Percentiles rank a stretch among this genome's conserved stretches.
Conservation (phyloP, 2,113 vertebrate species). For the Syngnathus scovelli region DNA sequence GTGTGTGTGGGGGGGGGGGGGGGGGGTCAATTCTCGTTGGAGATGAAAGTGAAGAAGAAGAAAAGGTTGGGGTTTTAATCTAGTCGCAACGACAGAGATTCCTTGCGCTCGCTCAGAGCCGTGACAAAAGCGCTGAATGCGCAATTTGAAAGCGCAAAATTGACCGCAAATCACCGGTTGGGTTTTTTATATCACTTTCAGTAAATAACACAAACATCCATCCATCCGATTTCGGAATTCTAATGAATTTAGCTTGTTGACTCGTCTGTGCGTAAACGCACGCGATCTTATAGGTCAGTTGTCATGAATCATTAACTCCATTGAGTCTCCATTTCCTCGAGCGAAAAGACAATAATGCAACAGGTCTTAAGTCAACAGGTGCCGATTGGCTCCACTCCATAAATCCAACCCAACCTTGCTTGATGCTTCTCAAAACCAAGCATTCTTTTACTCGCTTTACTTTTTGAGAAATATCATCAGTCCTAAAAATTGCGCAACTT, state of each 20-base stretch:
- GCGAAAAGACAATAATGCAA: slow-evolving; percentile 23
- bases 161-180: too few species aligned
- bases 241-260: neutral
- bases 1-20: too few species aligned
- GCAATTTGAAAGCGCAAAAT: neutral
- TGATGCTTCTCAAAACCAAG: neutral
- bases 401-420: neutral
- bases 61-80: slow-evolving; percentile 94
- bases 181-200: neutral
- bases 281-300: neutral
- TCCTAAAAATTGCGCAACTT: too few species aligned
- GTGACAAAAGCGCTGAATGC: slow-evolving; percentile 57
- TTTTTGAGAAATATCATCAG: slow-evolving; percentile 19
- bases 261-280: neutral
- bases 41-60: slow-evolving; percentile 94
- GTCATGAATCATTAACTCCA: slow-evolving; percentile 45
- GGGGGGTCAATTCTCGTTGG: slow-evolving; percentile 78
- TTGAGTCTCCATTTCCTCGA: slow-evolving; percentile 23
- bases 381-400: neutral
- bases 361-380: slow-evolving; percentile 71
- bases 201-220: neutral
- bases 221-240: too few species aligned
- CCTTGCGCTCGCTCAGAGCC: slow-evolving; percentile 70
- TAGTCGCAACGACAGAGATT: slow-evolving; percentile 80
- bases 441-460: slow-evolving; percentile 34